Evolutionary conservation across 2,113 vertebrate genomes (phyloP).

Genomic region (Atrichornis clamosus): DNA sequence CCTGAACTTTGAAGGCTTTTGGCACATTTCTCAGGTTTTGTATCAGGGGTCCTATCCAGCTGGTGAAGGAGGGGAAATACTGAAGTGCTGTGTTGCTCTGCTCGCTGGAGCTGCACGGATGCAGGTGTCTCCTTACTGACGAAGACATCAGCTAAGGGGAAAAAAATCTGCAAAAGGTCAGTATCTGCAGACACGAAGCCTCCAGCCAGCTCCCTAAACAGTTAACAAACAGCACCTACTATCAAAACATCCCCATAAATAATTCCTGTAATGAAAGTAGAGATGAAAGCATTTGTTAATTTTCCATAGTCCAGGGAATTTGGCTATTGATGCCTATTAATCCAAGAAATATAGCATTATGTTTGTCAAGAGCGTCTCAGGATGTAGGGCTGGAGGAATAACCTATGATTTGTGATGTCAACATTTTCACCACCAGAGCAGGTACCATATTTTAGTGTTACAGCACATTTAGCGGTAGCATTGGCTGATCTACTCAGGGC

Average conservation of each 20-base stretch:
- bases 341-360: constrained; percentile 16
- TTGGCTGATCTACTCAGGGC: constrained; percentile 31
- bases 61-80: constrained; percentile 65
- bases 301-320: constrained; percentile 25
- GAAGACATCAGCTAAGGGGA: constrained; percentile 51
- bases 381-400: neutral
- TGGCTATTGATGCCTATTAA: constrained; percentile 3
- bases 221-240: constrained; percentile 27
- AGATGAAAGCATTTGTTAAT: constrained; percentile 32
- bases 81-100: constrained; percentile 26
- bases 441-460: constrained; percentile 39
- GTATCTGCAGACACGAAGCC: neutral
- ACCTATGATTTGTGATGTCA: constrained; percentile 47
- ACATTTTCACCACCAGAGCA: neutral
- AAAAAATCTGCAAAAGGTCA: constrained; percentile 64
- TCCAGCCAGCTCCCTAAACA: neutral
- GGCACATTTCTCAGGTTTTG: constrained; percentile 61
- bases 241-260: neutral
- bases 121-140: constrained; percentile 79
- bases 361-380: constrained; percentile 19
- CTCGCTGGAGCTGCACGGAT: constrained; percentile 57
- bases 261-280: neutral
- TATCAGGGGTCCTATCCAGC: constrained; percentile 68
- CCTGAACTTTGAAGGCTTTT: constrained; percentile 68
- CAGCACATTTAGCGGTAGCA: neutral